A percentile compares a stretch with the other conserved stretches of the same genome.
Evolutionary conservation across 1,140 invertebrate species (phyloP).

Genomic region (Orchestia grillus): DNA sequence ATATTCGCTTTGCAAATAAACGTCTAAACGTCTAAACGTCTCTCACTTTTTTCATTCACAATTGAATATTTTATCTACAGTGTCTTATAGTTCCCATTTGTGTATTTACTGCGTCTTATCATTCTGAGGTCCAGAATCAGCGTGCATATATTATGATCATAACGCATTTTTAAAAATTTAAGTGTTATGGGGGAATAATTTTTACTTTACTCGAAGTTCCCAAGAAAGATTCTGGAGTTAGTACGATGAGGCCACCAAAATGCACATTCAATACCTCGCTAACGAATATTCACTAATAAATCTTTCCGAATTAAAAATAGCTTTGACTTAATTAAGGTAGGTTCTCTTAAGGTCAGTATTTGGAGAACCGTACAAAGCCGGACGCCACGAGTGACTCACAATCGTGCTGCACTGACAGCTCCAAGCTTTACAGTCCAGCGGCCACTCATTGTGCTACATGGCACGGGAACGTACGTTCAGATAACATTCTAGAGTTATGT

Average conservation of each 20-base stretch:
- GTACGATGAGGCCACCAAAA: background rate
- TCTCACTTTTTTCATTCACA: too few relatives aligned
- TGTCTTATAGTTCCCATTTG: too few relatives aligned
- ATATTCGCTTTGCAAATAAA: too few relatives aligned
- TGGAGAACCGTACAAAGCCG: background rate
- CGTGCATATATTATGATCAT: too few relatives aligned
- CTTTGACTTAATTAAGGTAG: background rate
- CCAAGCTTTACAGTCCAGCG: background rate
- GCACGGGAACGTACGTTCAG: background rate
- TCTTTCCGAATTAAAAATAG: background rate
- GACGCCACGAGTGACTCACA: background rate
- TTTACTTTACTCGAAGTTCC: background rate
- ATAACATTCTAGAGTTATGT: slow-evolving; percentile 10
- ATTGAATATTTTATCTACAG: too few relatives aligned
- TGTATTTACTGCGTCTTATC: too few relatives aligned
- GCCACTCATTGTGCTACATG: background rate
- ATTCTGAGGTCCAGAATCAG: too few relatives aligned
- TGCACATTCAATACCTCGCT: background rate
- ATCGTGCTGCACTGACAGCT: background rate
- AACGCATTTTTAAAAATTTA: too few relatives aligned
- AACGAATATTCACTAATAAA: background rate
- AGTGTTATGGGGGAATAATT: background rate
- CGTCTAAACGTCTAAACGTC: too few relatives aligned
- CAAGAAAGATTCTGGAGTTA: background rate
- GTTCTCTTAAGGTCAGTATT: background rate